Base-by-base conservation (phyloP, 2,888 invertebrate genomes). In the Heterodera filipjevi region DNA sequence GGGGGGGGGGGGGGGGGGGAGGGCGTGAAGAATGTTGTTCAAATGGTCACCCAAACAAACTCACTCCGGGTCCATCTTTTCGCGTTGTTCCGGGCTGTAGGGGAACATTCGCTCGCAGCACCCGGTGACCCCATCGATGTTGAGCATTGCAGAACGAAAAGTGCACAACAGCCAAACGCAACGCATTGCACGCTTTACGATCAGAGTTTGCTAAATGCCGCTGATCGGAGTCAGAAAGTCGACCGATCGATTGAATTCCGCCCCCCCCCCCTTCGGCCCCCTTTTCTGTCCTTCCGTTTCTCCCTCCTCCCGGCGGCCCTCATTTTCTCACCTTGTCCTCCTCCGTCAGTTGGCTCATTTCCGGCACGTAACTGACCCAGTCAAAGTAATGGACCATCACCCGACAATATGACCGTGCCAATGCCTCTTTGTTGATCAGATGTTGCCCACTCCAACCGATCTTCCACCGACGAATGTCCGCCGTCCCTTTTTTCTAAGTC, bases 321-420 rank as follows among this genome's bases (percentile, higher is more conserved):
- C 6, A 39, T 12, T n/a, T 49, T 16, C 77, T 49, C 53, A 80
- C 80, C 46, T 53, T 27, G 71, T 81, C 81, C 22, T 46, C 71
- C 35, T 79, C 82, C 35, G 44, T 59, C 30, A 81, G 71, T 27
- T 74, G 64, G 49, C 14, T 19, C 44, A 81, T 35, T 59, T 81
- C 81, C 66, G 81, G 81, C 19, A 81, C 80, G 73, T 81, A 82
- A 64, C 68, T 66, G 49, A 68, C 66, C 81, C 81, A 81, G 59
- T 81, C 81, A 27, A 81, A 75, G 72, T 74, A 81, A 46, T 82
- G 81, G 32, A 75, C 82, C 33, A 81, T 32, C n/a, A 81, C 27
- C 6, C 81, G 78, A 64, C 82, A 82, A 49, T 79, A 81, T 16
- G 46, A 30, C 19, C 30, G 30, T 27, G 30, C 32, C 66, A 66